These are phyloP conservation scores for Dromiciops gliroides DNA, from an alignment of 2,113 vertebrate species.

Conservation along the genomic window DNA sequence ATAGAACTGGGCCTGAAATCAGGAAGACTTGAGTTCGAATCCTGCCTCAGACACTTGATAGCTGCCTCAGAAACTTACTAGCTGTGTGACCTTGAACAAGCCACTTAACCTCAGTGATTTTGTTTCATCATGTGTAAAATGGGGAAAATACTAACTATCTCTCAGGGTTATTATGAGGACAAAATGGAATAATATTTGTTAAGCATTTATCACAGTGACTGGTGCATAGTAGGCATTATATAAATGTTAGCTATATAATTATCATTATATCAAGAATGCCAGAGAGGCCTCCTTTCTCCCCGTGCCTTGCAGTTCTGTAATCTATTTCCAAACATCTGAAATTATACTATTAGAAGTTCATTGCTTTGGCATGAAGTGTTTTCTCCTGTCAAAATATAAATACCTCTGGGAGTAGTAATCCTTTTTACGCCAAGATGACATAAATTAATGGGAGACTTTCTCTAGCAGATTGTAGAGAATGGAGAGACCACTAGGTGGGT, in stretches of 20 bases:
- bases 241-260: neutral
- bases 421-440: neutral
- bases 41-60: neutral
- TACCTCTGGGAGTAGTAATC: neutral
- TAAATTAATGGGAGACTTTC: neutral
- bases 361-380: neutral
- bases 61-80: neutral
- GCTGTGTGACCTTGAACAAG: neutral
- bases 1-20: neutral
- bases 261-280: neutral
- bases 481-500: neutral
- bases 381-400: neutral
- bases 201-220: conserved; percentile 10
- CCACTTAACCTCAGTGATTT: neutral
- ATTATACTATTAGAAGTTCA: neutral
- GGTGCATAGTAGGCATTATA: neutral
- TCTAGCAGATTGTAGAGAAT: neutral
- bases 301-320: neutral
- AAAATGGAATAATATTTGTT: neutral
- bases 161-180: neutral
- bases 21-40: neutral
- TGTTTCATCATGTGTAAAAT: neutral
- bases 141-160: neutral
- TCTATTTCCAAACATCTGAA: neutral
- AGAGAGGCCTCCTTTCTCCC: neutral